A percentile compares a stretch with the other conserved stretches of the same genome.
Conservation (phyloP, 2,797 vertebrate genomes). For the Bucorvus abyssinicus region DNA sequence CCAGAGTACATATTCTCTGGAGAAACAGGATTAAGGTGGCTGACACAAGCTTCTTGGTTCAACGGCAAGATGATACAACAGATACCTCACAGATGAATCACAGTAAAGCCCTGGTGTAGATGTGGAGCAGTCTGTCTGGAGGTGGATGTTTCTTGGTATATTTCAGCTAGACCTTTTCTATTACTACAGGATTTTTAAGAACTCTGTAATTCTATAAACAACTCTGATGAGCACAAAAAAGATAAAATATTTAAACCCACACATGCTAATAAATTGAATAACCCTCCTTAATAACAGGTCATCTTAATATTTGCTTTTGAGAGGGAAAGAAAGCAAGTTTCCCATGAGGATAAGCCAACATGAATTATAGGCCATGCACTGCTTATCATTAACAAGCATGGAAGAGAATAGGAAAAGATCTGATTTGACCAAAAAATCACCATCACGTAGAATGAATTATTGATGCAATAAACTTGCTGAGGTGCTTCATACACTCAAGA, state of each 20-base stretch:
- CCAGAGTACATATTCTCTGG: neutral
- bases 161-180: neutral
- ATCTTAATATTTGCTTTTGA: neutral
- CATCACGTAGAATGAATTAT: neutral
- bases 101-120: neutral
- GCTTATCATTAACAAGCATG: neutral
- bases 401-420: neutral
- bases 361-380: neutral
- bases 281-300: neutral
- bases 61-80: neutral
- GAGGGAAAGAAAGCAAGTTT: neutral
- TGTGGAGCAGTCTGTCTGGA: neutral
- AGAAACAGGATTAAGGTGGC: neutral
- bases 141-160: neutral
- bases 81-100: neutral
- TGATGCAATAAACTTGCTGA: neutral
- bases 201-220: neutral
- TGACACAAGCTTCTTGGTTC: neutral
- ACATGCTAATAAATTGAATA: conserved; percentile 7
- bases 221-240: neutral
- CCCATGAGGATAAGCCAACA: neutral
- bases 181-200: neutral
- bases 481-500: neutral
- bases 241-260: neutral
- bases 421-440: neutral